These are phyloP conservation scores for Sinosuthora webbiana DNA, from an alignment of 2,113 vertebrate genomes.

Conservation along the genomic window DNA sequence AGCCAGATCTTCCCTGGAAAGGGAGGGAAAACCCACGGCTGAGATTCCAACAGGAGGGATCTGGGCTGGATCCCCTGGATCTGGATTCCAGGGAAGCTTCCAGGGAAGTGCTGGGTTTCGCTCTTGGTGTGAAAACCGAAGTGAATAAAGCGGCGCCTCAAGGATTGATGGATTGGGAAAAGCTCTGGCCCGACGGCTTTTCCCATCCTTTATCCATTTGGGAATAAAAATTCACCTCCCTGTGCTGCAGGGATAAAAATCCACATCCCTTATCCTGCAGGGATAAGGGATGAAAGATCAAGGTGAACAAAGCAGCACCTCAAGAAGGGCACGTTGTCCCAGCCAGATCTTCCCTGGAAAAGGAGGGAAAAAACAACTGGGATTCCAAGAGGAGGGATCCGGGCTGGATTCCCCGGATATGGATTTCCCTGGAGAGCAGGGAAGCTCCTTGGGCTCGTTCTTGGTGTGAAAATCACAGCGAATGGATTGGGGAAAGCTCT, in stretches of 20 bases:
- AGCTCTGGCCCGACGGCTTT: neutral
- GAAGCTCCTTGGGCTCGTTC: neutral
- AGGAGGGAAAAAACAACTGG: neutral
- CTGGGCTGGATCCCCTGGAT: neutral
- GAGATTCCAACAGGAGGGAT: neutral
- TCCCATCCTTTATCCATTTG: neutral
- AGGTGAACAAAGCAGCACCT: neutral
- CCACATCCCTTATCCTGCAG: neutral
- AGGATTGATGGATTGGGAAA: neutral
- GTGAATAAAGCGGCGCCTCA: no score
- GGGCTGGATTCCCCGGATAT: neutral
- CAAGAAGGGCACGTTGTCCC: constrained; percentile 87
- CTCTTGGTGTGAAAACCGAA: neutral
- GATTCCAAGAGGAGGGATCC: neutral
- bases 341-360: constrained; percentile 88
- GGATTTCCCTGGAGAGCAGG: no score
- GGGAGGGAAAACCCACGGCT: neutral
- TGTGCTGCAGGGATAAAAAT: no score
- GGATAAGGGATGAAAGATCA: no score
- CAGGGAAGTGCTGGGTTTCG: neutral
- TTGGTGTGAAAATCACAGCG: no score
- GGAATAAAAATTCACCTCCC: neutral
- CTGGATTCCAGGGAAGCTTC: neutral
- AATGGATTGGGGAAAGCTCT: no score
- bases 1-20: constrained; percentile 89